phyloP scores from a whole-genome alignment of 2,888 invertebrate genomes.

The Eudasyphora cyanicolor region DNA sequence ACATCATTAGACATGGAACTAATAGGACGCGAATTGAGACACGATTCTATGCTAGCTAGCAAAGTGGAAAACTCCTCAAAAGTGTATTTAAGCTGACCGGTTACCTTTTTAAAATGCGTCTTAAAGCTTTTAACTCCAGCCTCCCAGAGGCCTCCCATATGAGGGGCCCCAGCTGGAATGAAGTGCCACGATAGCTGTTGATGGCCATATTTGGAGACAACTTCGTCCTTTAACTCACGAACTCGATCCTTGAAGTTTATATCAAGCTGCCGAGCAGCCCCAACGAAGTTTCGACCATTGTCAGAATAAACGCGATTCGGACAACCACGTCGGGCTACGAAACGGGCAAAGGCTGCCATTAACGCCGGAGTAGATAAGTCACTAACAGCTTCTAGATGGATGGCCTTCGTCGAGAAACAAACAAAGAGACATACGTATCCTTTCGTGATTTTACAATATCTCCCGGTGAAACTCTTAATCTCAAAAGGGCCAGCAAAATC shows the following conservation, averaged over 20 bases:
- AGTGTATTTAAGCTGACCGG: background rate
- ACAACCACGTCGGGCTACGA: constrained; percentile 7
- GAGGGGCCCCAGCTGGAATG: constrained; percentile 31
- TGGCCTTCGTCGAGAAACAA: background rate
- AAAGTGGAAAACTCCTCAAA: constrained; percentile 3
- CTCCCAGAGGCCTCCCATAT: constrained; percentile 45
- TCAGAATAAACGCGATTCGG: constrained; percentile 8
- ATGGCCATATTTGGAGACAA: background rate
- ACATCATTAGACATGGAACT: background rate
- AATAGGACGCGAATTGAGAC: background rate
- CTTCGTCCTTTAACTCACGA: background rate
- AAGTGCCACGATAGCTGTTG: background rate
- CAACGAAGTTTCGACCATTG: constrained; percentile 39
- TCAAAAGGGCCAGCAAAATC: background rate
- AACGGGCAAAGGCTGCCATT: constrained; percentile 16
- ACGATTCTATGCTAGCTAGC: background rate
- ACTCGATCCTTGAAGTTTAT: background rate
- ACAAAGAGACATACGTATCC: background rate
- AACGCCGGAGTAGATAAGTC: background rate
- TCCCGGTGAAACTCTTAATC: background rate
- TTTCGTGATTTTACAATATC: background rate
- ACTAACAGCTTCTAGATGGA: constrained; percentile 1
- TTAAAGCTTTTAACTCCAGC: constrained; percentile 44
- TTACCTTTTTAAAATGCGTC: background rate
- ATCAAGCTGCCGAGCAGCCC: background rate